A percentile compares a stretch with the other conserved stretches of the same genome.
phyloP scores from a whole-genome alignment of 2,113 vertebrate genomes.

The Myrmophylax atrothorax region DNA sequence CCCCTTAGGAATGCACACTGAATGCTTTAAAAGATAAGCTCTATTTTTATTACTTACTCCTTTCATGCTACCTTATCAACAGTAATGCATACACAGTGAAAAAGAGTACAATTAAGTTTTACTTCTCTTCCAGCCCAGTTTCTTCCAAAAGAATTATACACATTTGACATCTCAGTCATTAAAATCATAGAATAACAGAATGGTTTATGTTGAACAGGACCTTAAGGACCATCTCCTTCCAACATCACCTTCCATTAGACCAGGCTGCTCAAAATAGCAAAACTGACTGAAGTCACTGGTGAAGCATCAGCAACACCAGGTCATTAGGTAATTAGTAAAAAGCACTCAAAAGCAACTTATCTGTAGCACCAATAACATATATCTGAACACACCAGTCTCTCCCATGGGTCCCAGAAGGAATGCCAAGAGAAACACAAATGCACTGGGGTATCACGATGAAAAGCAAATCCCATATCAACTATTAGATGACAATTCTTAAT shows the following conservation, averaged over 20 bases:
- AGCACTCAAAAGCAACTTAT: not conserved
- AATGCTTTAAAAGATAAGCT: not conserved
- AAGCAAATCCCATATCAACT: not conserved
- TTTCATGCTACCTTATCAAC: not conserved
- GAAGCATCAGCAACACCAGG: not conserved
- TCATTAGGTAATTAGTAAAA: not conserved
- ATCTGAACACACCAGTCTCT: not conserved
- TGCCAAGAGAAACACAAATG: not conserved
- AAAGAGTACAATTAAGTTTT: not conserved
- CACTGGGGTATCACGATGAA: not conserved
- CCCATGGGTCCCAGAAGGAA: not conserved
- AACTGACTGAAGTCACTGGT: not conserved
- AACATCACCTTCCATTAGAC: not conserved
- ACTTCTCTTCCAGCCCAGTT: not conserved
- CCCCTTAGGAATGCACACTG: not conserved
- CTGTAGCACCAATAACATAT: not conserved
- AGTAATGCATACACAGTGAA: not conserved
- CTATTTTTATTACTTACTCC: not conserved
- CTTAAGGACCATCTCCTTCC: not conserved
- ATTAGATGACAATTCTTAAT: not conserved
- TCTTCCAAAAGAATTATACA: not conserved
- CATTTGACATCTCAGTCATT: not conserved
- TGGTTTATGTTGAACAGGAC: not conserved
- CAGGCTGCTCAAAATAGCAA: not conserved
- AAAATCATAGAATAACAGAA: not conserved